Percentiles rank a stretch among this genome's conserved stretches.
These are phyloP conservation scores for Gastrophryne carolinensis DNA, from an alignment of 2,797 vertebrate species.

Conservation along the genomic window DNA sequence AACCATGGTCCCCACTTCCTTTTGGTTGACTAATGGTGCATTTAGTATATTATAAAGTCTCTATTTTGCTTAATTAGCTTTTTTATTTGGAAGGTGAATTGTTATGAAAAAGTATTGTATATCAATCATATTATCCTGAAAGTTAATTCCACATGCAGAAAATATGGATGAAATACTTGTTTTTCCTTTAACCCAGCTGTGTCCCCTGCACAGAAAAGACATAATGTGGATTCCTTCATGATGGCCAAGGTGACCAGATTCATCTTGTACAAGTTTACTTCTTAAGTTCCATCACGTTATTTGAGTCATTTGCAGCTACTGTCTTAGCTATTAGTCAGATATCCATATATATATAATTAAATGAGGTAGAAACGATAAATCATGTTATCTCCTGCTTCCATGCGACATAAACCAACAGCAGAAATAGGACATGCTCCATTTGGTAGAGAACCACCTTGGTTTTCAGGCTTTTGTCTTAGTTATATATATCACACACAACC, in stretches of 20 bases:
- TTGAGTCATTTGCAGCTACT: neutral
- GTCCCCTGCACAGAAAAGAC: neutral
- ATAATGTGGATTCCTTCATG: neutral
- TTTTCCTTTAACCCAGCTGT: neutral
- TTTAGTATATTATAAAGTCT: neutral
- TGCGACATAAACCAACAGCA: neutral
- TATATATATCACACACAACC: constrained; percentile 80
- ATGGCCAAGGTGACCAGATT: neutral
- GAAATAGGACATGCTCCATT: neutral
- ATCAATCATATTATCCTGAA: neutral
- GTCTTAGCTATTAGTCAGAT: neutral
- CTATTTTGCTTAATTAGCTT: neutral
- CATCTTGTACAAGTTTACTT: neutral
- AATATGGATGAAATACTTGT: neutral
- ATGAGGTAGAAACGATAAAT: constrained; percentile 46
- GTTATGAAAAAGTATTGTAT: neutral
- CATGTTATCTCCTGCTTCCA: constrained; percentile 11
- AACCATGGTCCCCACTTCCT: neutral
- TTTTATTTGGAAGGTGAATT: neutral
- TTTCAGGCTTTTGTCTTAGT: constrained; percentile 31
- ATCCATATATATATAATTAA: neutral
- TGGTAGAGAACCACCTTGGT: neutral
- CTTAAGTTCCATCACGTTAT: neutral
- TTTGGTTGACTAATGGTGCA: neutral
- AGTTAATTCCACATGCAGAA: neutral